Base-by-base conservation (phyloP, 2,797 vertebrate species). In the Synanceia verrucosa region DNA sequence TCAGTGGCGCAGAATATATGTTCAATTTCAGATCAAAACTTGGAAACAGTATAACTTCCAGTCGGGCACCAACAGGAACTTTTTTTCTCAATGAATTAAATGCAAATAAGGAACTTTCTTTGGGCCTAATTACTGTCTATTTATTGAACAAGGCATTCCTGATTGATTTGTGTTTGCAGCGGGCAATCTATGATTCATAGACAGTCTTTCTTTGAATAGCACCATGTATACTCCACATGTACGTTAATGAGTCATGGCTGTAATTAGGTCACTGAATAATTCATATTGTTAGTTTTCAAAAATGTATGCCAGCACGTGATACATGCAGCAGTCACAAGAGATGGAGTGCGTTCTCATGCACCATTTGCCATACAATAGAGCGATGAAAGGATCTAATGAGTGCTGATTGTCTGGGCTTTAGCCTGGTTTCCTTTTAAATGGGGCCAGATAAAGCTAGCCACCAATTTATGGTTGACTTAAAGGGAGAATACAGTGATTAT, bases 51-150 rank as follows among this genome's bases (percentile, higher is more conserved):
- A 53, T 44, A 1, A 39, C 56, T 70, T 83, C 29, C 55, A 70
- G 33, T 47, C 57, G 46, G 53, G 41, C 33, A 79, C 51, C 31
- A 29, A 60, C 24, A 39, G 39, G 19, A 55, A 39, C 19, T 9
- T 34, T 65, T 65, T 63, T 37, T 24, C 37, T 51, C 24, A 29
- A 1, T 41, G 9, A 41, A 61, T 82, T 82, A 76, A 78, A 23
- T 84, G 64, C 53, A 86, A 86, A 90, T 84, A 83, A 63, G 26
- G 39, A 47, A 68, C 73, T 86, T 89, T 93, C 91, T 87, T 70
- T 87, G 86, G 89, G 82, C 89, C 91, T 83, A 91, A 92, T 93
- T 92, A 89, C 60, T 29, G 56, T 75, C 62, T 84, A 73, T 89
- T 91, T 90, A 89, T 83, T 79, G 79, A 86, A 87, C 79, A 80